These are phyloP conservation scores for Heptranchias perlo DNA, from an alignment of 2,113 vertebrate species.

Conservation along the genomic window DNA sequence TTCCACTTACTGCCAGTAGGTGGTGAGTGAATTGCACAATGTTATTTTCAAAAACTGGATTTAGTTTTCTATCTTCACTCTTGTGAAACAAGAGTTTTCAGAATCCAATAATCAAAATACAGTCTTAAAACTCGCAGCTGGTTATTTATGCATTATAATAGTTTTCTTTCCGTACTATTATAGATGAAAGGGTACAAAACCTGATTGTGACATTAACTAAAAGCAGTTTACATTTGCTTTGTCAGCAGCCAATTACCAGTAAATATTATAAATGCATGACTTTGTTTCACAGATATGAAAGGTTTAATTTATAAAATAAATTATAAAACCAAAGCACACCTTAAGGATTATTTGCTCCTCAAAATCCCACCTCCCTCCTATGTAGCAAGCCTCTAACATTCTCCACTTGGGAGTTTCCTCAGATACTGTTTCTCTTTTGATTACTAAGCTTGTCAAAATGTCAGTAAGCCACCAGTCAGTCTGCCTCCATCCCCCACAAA, in stretches of 20 bases:
- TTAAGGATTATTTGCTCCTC: background rate
- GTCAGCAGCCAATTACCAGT: background rate
- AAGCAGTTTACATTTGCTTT: background rate
- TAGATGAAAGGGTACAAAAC: background rate
- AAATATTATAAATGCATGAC: background rate
- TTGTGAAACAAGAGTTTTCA: background rate
- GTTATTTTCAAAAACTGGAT: too few relatives aligned
- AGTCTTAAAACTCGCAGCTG: background rate
- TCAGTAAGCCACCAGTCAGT: background rate
- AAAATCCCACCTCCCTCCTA: background rate
- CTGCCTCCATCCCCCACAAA: background rate
- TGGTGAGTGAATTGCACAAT: background rate
- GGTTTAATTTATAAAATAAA: background rate
- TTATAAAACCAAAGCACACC: background rate
- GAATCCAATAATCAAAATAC: background rate
- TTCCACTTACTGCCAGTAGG: background rate
- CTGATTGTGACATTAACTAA: background rate
- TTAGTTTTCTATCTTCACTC: background rate
- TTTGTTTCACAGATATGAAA: background rate
- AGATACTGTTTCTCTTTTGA: background rate
- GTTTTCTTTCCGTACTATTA: background rate
- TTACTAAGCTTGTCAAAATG: background rate
- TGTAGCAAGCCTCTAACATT: background rate
- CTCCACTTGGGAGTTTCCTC: background rate
- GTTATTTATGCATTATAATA: background rate